Conservation (phyloP, 2,888 invertebrate genomes). For the Dicycla oo region DNA sequence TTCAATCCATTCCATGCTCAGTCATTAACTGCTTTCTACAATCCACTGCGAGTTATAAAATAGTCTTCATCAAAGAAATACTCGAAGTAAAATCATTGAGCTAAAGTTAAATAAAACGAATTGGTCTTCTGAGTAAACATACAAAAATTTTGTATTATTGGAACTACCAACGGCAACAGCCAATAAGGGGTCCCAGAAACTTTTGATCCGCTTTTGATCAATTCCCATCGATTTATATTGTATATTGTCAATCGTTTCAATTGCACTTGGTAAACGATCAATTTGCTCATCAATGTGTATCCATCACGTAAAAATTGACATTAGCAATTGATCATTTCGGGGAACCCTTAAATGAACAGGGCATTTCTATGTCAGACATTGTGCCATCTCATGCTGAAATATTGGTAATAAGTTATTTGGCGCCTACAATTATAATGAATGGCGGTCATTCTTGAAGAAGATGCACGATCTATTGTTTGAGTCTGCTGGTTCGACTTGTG, state of each 20-base stretch:
- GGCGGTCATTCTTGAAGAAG: constrained; percentile 10
- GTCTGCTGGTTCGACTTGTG: not conserved
- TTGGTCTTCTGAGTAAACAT: not conserved
- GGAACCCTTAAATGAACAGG: not conserved
- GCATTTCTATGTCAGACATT: not conserved
- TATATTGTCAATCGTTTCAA: not conserved
- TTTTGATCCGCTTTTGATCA: not conserved
- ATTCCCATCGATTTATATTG: not conserved
- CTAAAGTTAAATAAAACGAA: not conserved
- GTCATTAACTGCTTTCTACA: not conserved
- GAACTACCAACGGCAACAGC: not conserved
- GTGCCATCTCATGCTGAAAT: not conserved
- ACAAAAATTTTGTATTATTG: not conserved
- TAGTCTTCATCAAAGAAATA: not conserved
- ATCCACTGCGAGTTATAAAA: not conserved
- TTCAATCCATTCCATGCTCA: not conserved
- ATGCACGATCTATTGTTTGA: constrained; percentile 20
- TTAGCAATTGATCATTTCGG: not conserved
- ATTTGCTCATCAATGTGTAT: not conserved
- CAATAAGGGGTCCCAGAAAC: not conserved
- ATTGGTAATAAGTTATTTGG: not conserved
- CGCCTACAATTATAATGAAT: not conserved
- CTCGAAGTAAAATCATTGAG: not conserved
- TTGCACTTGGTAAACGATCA: not conserved
- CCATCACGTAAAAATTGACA: too few relatives aligned